Percentiles rank a stretch among this genome's conserved stretches.
Evolutionary conservation across 2,888 invertebrate genomes (phyloP).

Genomic region (Sacculina carcini): DNA sequence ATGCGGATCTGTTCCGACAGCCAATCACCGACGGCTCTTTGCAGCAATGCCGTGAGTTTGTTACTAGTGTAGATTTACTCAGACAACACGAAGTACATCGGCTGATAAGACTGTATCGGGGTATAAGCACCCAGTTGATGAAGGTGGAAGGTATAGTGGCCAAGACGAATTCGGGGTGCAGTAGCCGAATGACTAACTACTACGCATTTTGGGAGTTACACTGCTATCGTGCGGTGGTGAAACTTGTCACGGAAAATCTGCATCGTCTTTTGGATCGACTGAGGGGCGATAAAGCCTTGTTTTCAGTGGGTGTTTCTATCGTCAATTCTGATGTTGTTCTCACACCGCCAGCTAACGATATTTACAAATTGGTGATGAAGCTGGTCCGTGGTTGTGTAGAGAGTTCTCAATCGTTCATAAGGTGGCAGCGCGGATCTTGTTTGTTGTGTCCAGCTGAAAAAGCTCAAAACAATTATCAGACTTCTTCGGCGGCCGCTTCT

Average conservation of each 20-base stretch:
- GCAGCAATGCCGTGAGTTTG: constrained; percentile 30
- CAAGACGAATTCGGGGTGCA: constrained; percentile 45
- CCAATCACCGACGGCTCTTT: constrained; percentile 13
- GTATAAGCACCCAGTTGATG: constrained; percentile 49
- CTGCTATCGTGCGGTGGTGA: constrained; percentile 25
- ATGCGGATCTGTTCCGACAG: constrained; percentile 16
- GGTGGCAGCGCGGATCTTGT: constrained; percentile 67
- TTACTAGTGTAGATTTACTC: constrained; percentile 37
- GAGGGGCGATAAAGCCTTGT: constrained; percentile 31
- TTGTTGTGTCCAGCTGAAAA: constrained; percentile 37
- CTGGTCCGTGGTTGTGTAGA: constrained; percentile 48
- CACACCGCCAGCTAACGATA: constrained; percentile 43
- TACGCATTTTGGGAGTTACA: constrained; percentile 58
- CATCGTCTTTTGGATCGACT: constrained; percentile 35
- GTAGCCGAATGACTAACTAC: constrained; percentile 42
- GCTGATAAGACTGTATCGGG: constrained; percentile 44
- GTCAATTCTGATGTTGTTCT: constrained; percentile 46
- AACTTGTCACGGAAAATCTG: constrained; percentile 40
- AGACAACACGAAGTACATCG: constrained; percentile 38
- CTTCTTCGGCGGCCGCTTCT: no score
- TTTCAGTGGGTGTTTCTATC: constrained; percentile 50
- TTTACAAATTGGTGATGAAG: constrained; percentile 45
- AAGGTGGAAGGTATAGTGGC: constrained; percentile 63
- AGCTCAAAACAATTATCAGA: constrained; percentile 28
- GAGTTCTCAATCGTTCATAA: constrained; percentile 29